A percentile compares a stretch with the other conserved stretches of the same genome.
Conservation (phyloP, 1,140 invertebrate species). For the Goniozus legneri region DNA sequence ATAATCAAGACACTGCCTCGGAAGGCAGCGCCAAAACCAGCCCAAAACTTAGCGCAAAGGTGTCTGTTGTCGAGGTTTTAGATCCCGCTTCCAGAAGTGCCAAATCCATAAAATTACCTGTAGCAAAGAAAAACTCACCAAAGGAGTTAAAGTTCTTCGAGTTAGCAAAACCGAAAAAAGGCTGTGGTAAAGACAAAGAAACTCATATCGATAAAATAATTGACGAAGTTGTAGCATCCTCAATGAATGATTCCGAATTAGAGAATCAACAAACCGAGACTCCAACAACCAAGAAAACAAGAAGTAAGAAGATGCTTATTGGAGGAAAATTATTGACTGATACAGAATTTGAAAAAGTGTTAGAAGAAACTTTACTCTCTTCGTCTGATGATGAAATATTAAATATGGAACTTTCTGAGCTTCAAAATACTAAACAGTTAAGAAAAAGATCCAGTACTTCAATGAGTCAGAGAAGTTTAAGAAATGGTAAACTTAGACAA, state of each 20-base stretch:
- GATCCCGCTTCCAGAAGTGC: constrained; percentile 24
- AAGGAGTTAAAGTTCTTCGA: no score
- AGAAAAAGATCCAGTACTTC: constrained; percentile 26
- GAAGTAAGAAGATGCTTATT: constrained; percentile 35
- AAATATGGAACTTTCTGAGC: no score
- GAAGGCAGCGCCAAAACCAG: constrained; percentile 25
- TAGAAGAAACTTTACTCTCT: no score
- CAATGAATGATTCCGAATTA: constrained; percentile 38
- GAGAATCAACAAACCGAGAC: constrained; percentile 23
- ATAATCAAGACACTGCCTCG: constrained; percentile 16
- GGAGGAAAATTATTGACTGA: constrained; percentile 29
- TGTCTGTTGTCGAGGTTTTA: constrained; percentile 7
- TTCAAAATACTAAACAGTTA: constrained; percentile 24
- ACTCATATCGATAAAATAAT: constrained; percentile 47
- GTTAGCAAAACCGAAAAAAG: constrained; percentile 16
- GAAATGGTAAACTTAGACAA: constrained; percentile 63
- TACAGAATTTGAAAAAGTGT: constrained; percentile 40
- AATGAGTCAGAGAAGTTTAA: constrained; percentile 53
- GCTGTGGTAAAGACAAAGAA: constrained; percentile 13
- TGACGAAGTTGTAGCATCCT: constrained; percentile 48
- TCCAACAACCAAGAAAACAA: constrained; percentile 30
- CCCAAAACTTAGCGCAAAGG: constrained; percentile 32
- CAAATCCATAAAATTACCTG: constrained; percentile 22
- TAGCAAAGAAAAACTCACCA: constrained; percentile 16
- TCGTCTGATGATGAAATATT: no score